Base-by-base conservation (phyloP, 2,113 vertebrate genomes). In the Protobothrops mucrosquamatus region DNA sequence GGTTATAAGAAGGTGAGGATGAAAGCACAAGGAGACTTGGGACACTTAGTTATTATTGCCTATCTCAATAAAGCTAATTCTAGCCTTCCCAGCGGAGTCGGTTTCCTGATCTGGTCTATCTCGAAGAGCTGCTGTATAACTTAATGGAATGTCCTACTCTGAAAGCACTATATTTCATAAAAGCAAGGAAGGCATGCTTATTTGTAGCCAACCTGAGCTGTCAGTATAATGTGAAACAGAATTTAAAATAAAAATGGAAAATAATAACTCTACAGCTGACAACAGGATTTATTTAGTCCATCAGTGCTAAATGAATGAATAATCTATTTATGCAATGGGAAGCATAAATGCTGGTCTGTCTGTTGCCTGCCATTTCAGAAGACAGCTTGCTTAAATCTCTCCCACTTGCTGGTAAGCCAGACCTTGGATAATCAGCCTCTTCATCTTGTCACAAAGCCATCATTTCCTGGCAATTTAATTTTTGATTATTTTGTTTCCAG, bases 401-500 rank as follows among this genome's bases (percentile, higher is more conserved):
- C 51, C 48, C 2, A 0, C 20, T 39, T 92, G 64, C 96, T 55
- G 86, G 54, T 89, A 92, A 69, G 56, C 0, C 0, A 1, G 0
- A 89, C 55, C 86, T 90, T 57, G 59, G 91, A 81, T 48, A 85
- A 69, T 81, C 20, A 81, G 1, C 69, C 88, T 93, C 15, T 51
- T 94, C 94, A 46, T 91, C 52, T 7, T 89, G 18, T 74, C 12
- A 92, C 91, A 57, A 56, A 55, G 15, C 39, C 89, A 0, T 92
- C 87, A 56, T 93, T 95, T 56, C 23, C 94, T 92, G 59, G 48
- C 93, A 89, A 93, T 61, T 39, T 93, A 34, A 12, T 93, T 43
- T 94, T 89, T 87, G 2, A 88, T 94, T 95, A 29, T 92, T 96
- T 94, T 96, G 22, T 93, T 61, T 94, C 2, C 95, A 99, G 99